Percentiles rank a stretch among this genome's conserved stretches.
Evolutionary conservation across 2,888 invertebrate genomes (phyloP).

Genomic region (Scaptomyza tumidula): DNA sequence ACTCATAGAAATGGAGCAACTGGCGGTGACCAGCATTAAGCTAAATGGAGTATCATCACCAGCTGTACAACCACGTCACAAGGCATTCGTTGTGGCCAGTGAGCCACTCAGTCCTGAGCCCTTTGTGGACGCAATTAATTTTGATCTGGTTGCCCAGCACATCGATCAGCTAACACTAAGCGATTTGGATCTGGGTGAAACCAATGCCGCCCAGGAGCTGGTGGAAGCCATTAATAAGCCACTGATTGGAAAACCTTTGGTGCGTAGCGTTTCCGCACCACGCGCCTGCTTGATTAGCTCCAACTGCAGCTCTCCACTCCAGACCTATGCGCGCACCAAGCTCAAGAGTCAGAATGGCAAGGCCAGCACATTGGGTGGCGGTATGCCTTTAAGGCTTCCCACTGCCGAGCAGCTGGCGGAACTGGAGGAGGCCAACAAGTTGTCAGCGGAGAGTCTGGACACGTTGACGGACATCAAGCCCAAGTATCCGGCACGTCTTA

Average conservation of each 20-base stretch:
- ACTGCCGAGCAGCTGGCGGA: conserved; percentile 78
- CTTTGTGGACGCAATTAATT: conserved; percentile 71
- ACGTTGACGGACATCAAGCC: conserved; percentile 82
- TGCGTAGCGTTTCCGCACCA: conserved; percentile 75
- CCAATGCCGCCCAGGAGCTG: conserved; percentile 34
- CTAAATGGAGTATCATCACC: conserved; percentile 36
- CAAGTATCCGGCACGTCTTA: conserved; percentile 75
- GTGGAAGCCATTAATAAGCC: conserved; percentile 77
- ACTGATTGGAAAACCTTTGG: conserved; percentile 75
- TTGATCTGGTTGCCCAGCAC: conserved; percentile 69
- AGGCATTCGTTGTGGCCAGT: conserved; percentile 73
- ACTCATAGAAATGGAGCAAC: conserved; percentile 70
- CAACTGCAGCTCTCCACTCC: conserved; percentile 67
- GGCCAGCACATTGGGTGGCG: conserved; percentile 74
- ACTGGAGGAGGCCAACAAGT: conserved; percentile 79
- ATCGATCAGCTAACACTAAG: conserved; percentile 65
- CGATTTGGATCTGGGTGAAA: conserved; percentile 47
- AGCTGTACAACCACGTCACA: conserved; percentile 38
- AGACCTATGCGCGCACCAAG: conserved; percentile 83
- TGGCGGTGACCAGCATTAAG: conserved; percentile 63
- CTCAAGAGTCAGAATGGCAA: conserved; percentile 71
- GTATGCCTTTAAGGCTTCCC: conserved; percentile 74
- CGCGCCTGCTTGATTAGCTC: conserved; percentile 59
- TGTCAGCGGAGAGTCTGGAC: conserved; percentile 82
- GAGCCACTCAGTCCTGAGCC: conserved; percentile 71